Evolutionary conservation across 1,140 invertebrate species (phyloP).

Genomic region (roundworm (Caenorhabditis elegans)): DNA sequence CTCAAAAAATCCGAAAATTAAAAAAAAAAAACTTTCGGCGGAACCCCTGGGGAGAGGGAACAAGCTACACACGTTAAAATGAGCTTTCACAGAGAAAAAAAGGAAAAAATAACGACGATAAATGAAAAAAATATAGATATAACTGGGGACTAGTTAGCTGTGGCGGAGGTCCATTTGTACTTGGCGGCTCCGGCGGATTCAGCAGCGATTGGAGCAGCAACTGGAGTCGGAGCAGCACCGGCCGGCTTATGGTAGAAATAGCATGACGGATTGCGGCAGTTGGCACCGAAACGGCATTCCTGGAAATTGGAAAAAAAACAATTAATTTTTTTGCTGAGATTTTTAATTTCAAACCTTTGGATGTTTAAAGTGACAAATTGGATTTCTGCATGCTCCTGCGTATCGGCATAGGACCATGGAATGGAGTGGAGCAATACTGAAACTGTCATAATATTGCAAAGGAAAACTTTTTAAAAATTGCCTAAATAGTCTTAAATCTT

Average conservation of each 20-base stretch:
- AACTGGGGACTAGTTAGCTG: neutral
- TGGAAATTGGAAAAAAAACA: no score
- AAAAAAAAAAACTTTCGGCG: neutral
- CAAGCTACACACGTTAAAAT: neutral
- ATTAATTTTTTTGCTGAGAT: no score
- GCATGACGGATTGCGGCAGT: conserved; percentile 21
- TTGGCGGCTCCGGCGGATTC: neutral
- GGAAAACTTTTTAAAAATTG: no score
- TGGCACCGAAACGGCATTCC: conserved; percentile 38
- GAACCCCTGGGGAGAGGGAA: neutral
- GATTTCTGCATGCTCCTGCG: conserved; percentile 26
- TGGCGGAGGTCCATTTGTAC: conserved; percentile 4
- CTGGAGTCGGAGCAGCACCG: neutral
- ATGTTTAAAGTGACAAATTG: conserved; percentile 39
- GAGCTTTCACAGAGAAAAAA: neutral
- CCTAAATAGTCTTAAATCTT: no score
- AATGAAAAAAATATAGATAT: neutral
- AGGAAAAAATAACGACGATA: neutral
- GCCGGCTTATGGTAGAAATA: conserved; percentile 36
- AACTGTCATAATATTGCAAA: no score
- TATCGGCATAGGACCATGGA: conserved; percentile 20
- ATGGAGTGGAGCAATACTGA: neutral
- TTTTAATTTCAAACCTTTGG: conserved; percentile 34
- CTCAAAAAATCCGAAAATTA: neutral
- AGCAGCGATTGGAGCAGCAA: neutral